A percentile compares a stretch with the other conserved stretches of the same genome.
Conservation (phyloP, 2,113 vertebrate species). For the Takifugu flavidus region DNA sequence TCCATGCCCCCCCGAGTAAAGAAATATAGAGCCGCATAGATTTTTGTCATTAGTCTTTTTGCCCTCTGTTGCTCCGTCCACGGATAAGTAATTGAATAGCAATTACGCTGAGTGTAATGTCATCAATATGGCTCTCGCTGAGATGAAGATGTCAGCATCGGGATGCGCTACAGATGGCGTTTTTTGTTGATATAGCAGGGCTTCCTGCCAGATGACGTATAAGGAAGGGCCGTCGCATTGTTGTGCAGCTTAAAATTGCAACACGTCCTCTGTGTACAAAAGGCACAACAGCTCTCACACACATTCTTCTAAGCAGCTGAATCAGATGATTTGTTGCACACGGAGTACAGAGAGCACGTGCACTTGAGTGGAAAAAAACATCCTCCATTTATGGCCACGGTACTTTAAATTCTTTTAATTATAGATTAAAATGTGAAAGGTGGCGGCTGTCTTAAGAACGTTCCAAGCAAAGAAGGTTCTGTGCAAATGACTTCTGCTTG, state of each 20-base stretch:
- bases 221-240: conserved; percentile 32
- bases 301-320: conserved; percentile 40
- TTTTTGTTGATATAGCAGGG: conserved; percentile 40
- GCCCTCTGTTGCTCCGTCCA: conserved; percentile 41
- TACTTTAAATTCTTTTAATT: conserved; percentile 68
- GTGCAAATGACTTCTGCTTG: neutral
- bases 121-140: conserved; percentile 55
- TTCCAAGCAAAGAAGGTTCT: too few species aligned
- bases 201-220: conserved; percentile 26
- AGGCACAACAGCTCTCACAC: conserved; percentile 27
- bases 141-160: conserved; percentile 62
- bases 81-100: conserved; percentile 68
- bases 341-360: conserved; percentile 18
- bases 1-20: conserved; percentile 16
- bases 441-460: conserved; percentile 10
- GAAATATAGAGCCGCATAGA: conserved; percentile 40
- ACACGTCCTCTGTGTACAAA: conserved; percentile 5
- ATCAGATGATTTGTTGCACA: conserved; percentile 31
- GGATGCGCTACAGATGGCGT: conserved; percentile 35
- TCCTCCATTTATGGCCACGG: conserved; percentile 55
- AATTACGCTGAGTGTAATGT: conserved; percentile 67
- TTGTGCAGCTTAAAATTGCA: conserved; percentile 47
- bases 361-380: conserved; percentile 54
- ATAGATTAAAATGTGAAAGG: conserved; percentile 63
- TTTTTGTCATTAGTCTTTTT: conserved; percentile 53